A percentile compares a stretch with the other conserved stretches of the same genome.
Evolutionary conservation across 2,888 invertebrate species (phyloP).

Genomic region (Rhaphigaster nebulosa): DNA sequence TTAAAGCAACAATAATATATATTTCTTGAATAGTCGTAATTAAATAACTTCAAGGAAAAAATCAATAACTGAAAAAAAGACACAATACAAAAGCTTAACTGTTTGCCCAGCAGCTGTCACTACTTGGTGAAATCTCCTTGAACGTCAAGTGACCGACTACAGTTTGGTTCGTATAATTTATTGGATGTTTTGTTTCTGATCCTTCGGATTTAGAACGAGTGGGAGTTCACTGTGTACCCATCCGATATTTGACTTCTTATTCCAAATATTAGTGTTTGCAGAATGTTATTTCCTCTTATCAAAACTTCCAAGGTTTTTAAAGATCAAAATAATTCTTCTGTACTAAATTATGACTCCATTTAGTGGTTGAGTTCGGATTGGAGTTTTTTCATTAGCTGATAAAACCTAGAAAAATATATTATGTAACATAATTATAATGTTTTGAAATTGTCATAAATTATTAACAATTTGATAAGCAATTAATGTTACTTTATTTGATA

Average conservation of each 20-base stretch:
- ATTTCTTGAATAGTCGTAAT: no score
- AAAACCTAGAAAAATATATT: no score
- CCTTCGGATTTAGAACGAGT: constrained; percentile 19
- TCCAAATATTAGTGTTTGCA: not conserved
- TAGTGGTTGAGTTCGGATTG: not conserved
- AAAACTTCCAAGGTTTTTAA: not conserved
- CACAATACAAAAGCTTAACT: not conserved
- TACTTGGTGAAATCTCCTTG: not conserved
- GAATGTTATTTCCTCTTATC: not conserved
- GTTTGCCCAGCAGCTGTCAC: not conserved
- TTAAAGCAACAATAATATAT: no score
- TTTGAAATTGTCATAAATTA: no score
- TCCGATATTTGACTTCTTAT: constrained; percentile 25
- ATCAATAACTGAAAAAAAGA: not conserved
- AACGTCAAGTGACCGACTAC: not conserved
- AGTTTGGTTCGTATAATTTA: not conserved
- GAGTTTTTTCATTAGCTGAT: no score
- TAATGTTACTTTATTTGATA: no score
- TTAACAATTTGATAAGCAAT: no score
- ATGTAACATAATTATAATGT: no score
- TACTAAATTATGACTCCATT: not conserved
- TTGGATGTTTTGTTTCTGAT: not conserved
- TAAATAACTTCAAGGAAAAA: no score
- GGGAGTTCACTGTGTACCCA: not conserved
- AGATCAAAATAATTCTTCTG: not conserved